Evolutionary conservation across 2,888 invertebrate species (phyloP).

Genomic region (Cistogaster globosa): DNA sequence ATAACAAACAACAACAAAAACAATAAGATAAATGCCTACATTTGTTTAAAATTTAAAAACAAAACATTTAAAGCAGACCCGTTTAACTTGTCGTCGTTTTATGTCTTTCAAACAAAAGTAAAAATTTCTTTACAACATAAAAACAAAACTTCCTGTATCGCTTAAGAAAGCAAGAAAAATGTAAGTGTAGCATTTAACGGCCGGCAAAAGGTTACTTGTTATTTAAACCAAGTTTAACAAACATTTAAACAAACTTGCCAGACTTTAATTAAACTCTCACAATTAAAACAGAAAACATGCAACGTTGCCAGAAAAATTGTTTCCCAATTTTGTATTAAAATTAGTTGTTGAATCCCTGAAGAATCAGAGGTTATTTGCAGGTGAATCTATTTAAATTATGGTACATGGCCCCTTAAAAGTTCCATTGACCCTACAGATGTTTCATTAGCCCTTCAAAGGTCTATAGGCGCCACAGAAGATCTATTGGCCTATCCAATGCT

Average conservation of each 20-base stretch:
- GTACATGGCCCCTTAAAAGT: no score
- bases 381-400: no score
- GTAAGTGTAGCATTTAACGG: slow-evolving; percentile 64
- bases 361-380: no score
- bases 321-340: no score
- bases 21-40: slow-evolving; percentile 21
- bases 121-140: slow-evolving; percentile 25
- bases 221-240: slow-evolving; percentile 15
- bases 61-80: slow-evolving; percentile 40
- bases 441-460: no score
- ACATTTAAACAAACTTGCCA: slow-evolving; percentile 18
- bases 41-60: neutral
- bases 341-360: no score
- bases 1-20: slow-evolving; percentile 26
- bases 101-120: slow-evolving; percentile 35
- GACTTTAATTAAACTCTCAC: neutral
- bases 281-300: neutral
- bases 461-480: no score
- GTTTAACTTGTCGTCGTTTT: slow-evolving; percentile 63
- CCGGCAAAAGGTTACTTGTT: slow-evolving; percentile 65
- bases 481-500: no score
- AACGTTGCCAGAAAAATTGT: neutral
- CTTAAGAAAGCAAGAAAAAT: slow-evolving; percentile 49
- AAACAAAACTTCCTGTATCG: slow-evolving; percentile 64
- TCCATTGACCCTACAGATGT: no score